phyloP scores from a whole-genome alignment of 2,797 vertebrate species.

The Graptemys geographica region DNA sequence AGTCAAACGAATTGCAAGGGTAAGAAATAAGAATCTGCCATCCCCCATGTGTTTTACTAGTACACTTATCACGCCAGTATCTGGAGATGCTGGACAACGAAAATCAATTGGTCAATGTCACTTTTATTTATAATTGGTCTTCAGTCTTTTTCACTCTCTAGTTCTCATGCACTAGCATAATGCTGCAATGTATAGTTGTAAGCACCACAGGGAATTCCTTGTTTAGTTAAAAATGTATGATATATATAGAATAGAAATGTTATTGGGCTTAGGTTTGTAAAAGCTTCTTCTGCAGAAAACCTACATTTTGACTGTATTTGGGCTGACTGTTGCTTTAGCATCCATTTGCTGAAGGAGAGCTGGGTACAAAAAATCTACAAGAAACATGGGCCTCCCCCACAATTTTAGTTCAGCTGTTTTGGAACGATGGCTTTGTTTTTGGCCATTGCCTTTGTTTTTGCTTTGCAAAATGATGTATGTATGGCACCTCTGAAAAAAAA shows the following conservation, averaged over 20 bases:
- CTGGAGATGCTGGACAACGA: neutral
- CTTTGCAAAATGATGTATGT: neutral
- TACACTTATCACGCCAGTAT: neutral
- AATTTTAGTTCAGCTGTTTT: neutral
- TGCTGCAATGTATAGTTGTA: neutral
- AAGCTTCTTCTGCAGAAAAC: neutral
- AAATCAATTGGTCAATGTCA: neutral
- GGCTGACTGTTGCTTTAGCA: neutral
- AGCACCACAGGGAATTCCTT: neutral
- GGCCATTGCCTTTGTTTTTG: neutral
- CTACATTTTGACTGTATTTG: neutral
- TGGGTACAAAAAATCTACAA: neutral
- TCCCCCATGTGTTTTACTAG: neutral
- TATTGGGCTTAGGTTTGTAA: neutral
- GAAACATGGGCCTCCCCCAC: neutral
- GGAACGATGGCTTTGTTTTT: neutral
- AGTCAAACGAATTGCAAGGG: neutral
- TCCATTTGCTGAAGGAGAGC: neutral
- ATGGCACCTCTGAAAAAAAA: conserved; percentile 9
- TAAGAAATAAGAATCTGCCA: neutral
- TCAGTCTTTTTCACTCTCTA: neutral
- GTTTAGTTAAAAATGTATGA: neutral
- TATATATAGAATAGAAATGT: neutral
- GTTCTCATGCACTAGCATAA: neutral
- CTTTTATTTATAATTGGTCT: neutral